phyloP scores from a whole-genome alignment of 92 coral and sea anemone genomes.

The Palythoa grandiflora region DNA sequence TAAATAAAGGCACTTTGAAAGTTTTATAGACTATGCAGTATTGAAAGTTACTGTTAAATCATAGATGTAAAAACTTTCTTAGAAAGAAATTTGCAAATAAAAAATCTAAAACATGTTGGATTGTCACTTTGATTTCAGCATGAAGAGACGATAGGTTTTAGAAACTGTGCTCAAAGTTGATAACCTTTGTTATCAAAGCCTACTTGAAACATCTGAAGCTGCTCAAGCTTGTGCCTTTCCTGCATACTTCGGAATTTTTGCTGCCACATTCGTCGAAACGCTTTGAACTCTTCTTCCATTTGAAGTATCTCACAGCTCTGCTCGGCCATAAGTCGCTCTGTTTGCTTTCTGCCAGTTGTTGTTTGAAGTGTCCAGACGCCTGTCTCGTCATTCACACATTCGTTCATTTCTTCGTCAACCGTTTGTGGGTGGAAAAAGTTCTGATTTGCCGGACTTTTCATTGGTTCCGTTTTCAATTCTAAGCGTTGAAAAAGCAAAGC shows the following conservation, averaged over 20 bases:
- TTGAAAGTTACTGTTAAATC: neutral
- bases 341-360: conserved; percentile 13
- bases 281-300: conserved; percentile 74
- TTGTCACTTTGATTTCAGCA: neutral
- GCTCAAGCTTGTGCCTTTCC: conserved; percentile 79
- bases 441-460: neutral
- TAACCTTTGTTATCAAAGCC: conserved; percentile 70
- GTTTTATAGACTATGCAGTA: neutral
- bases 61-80: neutral
- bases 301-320: conserved; percentile 73
- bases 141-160: neutral
- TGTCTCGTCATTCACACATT: conserved; percentile 4
- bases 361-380: neutral
- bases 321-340: conserved; percentile 75
- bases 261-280: conserved; percentile 77
- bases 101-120: neutral
- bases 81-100: conserved; percentile 5
- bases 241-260: conserved; percentile 70
- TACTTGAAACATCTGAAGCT: conserved; percentile 69
- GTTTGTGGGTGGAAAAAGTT: neutral
- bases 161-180: neutral
- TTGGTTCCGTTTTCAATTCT: neutral
- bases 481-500: neutral
- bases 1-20: neutral
- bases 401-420: neutral